Percentiles rank a stretch among this genome's conserved stretches.
phyloP scores from a whole-genome alignment of 2,113 vertebrate species.

The Phrynocephalus versicolor region DNA sequence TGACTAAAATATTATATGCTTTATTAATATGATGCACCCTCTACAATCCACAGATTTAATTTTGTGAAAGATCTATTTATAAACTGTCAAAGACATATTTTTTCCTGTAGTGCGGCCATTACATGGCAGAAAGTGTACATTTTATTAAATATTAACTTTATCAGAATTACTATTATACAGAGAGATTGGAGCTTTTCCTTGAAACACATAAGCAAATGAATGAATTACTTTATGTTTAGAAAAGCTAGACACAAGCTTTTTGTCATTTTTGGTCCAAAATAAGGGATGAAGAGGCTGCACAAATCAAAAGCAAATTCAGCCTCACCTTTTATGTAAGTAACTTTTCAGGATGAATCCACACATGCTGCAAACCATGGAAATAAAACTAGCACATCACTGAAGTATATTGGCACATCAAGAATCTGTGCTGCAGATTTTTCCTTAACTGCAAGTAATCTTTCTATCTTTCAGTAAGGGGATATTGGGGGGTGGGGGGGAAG shows the following conservation, averaged over 20 bases:
- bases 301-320: neutral
- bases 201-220: neutral
- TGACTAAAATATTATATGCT: neutral
- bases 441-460: neutral
- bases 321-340: neutral
- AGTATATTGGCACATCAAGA: neutral
- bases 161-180: neutral
- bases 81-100: neutral
- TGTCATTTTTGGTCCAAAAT: neutral
- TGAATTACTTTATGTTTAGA: neutral
- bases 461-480: neutral
- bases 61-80: slow-evolving; percentile 26
- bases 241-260: neutral
- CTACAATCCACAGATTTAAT: slow-evolving; percentile 32
- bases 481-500: neutral
- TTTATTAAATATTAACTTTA: slow-evolving; percentile 25
- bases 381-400: neutral
- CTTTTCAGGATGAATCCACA: neutral
- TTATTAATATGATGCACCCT: slow-evolving; percentile 12
- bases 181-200: neutral
- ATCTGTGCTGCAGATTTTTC: neutral
- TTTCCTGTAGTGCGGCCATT: neutral
- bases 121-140: slow-evolving; percentile 35
- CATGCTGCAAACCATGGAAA: neutral
- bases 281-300: neutral